Conservation (phyloP, 2,113 vertebrate genomes). For the Trematocara unimaculatum region DNA sequence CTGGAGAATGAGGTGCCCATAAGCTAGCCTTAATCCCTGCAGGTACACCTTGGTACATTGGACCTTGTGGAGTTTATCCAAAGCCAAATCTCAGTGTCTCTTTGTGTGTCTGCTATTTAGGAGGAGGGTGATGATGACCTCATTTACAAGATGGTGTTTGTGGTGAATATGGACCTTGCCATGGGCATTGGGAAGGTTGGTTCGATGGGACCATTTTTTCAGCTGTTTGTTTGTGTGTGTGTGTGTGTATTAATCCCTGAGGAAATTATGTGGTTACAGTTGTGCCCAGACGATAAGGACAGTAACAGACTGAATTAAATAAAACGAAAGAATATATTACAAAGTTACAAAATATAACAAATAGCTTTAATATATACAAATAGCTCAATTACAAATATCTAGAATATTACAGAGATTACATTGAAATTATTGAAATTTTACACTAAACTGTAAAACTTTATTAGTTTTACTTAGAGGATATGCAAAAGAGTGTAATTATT, state of each 20-base stretch:
- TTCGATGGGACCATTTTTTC: neutral
- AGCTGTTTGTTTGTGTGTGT: neutral
- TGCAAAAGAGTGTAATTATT: neutral
- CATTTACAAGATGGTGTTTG: slow-evolving; percentile 81
- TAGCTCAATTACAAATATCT: neutral
- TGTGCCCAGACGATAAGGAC: neutral
- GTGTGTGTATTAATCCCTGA: neutral
- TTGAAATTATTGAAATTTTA: neutral
- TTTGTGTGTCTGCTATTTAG: slow-evolving; percentile 36
- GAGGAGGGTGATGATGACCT: slow-evolving; percentile 70
- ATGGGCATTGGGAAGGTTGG: slow-evolving; percentile 80
- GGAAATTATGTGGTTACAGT: neutral
- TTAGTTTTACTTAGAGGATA: neutral
- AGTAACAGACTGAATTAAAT: neutral
- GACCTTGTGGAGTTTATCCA: slow-evolving; percentile 32
- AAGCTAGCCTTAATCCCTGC: slow-evolving; percentile 60
- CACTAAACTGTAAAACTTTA: neutral
- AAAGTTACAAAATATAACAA: neutral
- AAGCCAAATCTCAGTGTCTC: slow-evolving; percentile 44
- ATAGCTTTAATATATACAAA: neutral
- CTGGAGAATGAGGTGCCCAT: slow-evolving; percentile 78
- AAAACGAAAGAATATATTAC: accelerated
- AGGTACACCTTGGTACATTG: slow-evolving; percentile 55
- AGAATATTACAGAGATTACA: neutral
- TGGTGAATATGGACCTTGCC: slow-evolving; percentile 80